phyloP scores from a whole-genome alignment of 1,140 invertebrate genomes.

The Drosophila kepulauana region DNA sequence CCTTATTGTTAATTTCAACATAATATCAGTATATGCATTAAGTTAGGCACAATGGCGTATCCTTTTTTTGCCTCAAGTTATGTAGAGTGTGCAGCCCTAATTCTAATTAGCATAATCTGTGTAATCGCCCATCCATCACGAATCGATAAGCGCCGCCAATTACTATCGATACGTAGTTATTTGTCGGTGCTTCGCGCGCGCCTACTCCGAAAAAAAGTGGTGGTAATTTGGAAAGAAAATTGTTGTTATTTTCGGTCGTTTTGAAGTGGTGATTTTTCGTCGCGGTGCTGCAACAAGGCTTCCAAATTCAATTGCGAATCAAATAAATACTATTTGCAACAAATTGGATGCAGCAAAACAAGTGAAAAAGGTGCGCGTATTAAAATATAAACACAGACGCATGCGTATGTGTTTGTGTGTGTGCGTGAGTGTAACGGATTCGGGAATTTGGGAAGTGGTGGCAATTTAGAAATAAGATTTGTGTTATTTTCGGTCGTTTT shows the following conservation, averaged over 20 bases:
- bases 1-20: too few relatives aligned
- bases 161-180: constrained; percentile 8
- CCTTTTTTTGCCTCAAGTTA: not conserved
- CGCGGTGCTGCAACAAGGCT: too few relatives aligned
- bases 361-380: not conserved
- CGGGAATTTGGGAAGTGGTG: not conserved
- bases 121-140: not conserved
- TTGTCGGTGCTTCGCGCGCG: too few relatives aligned
- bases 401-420: not conserved
- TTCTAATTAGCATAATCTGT: constrained; percentile 8
- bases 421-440: too few relatives aligned
- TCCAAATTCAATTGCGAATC: not conserved
- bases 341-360: not conserved
- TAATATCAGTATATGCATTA: too few relatives aligned
- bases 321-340: not conserved
- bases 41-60: not conserved
- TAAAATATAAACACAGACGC: not conserved
- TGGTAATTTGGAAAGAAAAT: not conserved
- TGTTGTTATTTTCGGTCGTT: not conserved
- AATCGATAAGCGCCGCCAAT: constrained; percentile 17
- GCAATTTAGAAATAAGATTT: not conserved
- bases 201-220: not conserved
- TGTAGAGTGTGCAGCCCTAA: not conserved
- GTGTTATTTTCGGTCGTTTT: not conserved
- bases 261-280: not conserved